Conservation (phyloP, 2,888 invertebrate species). For the Zygothrica quintamaculata region DNA sequence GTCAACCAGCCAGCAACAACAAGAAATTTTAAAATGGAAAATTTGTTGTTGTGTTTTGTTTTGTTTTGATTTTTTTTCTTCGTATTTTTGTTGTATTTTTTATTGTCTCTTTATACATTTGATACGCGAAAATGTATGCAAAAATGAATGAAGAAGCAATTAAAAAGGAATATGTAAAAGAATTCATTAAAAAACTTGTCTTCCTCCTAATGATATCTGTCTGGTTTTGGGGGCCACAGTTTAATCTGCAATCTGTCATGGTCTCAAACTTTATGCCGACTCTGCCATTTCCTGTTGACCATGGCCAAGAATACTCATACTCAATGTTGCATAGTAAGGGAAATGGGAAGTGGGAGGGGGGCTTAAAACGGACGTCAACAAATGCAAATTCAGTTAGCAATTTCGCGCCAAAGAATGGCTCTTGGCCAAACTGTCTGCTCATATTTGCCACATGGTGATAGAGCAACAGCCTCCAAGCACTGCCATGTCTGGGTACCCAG, state of each 20-base stretch:
- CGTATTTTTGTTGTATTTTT: not conserved
- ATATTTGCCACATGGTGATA: constrained; percentile 55
- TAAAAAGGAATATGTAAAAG: constrained; percentile 42
- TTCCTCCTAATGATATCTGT: constrained; percentile 25
- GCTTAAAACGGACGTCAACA: too few relatives aligned
- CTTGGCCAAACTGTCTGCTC: constrained; percentile 65
- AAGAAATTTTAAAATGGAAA: constrained; percentile 46
- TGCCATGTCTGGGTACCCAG: not conserved
- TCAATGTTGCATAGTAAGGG: too few relatives aligned
- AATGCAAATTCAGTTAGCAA: constrained; percentile 60
- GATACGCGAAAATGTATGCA: constrained; percentile 52
- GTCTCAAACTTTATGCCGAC: constrained; percentile 17
- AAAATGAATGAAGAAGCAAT: constrained; percentile 65
- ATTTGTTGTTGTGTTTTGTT: constrained; percentile 56
- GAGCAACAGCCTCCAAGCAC: constrained; percentile 21
- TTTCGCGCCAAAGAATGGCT: constrained; percentile 56
- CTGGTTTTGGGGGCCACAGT: constrained; percentile 24
- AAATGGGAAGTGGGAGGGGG: too few relatives aligned
- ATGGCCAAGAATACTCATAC: constrained; percentile 15
- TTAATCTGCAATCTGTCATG: constrained; percentile 52
- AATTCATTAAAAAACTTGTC: constrained; percentile 4
- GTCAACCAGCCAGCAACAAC: constrained; percentile 40
- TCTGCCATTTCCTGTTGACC: constrained; percentile 46
- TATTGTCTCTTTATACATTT: constrained; percentile 7
- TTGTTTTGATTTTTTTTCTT: constrained; percentile 6